phyloP scores from a whole-genome alignment of 2,113 vertebrate species.

The Prionailurus viverrinus region DNA sequence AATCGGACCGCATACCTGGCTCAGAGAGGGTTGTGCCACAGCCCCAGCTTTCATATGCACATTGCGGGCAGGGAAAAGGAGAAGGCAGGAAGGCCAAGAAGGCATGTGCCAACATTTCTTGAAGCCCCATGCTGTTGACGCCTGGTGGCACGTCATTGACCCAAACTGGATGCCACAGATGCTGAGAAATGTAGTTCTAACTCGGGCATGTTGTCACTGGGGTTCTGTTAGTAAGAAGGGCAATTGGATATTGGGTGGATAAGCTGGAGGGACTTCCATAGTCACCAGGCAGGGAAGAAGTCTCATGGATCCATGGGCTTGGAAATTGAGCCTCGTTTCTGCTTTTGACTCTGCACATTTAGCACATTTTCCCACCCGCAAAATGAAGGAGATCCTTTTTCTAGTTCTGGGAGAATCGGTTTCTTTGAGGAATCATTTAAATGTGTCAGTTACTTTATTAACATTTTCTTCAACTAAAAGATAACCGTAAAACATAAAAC shows the following conservation, averaged over 20 bases:
- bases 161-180: no score
- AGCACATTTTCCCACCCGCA: not conserved
- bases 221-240: not conserved
- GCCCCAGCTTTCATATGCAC: not conserved
- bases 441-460: not conserved
- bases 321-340: not conserved
- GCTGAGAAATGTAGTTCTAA: not conserved
- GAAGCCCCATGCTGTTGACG: not conserved
- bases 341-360: not conserved
- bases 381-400: not conserved
- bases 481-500: not conserved
- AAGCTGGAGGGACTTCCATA: not conserved
- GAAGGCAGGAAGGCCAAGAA: not conserved
- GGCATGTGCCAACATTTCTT: not conserved
- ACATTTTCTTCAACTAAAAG: constrained; percentile 47
- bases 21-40: not conserved
- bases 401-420: not conserved
- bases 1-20: not conserved
- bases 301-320: not conserved
- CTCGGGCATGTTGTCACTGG: not conserved
- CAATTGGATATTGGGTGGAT: not conserved
- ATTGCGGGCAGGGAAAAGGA: not conserved
- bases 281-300: not conserved
- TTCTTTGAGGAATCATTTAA: constrained; percentile 15
- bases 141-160: not conserved